phyloP scores from a whole-genome alignment of 2,113 vertebrate species.

The Lepus timidus region DNA sequence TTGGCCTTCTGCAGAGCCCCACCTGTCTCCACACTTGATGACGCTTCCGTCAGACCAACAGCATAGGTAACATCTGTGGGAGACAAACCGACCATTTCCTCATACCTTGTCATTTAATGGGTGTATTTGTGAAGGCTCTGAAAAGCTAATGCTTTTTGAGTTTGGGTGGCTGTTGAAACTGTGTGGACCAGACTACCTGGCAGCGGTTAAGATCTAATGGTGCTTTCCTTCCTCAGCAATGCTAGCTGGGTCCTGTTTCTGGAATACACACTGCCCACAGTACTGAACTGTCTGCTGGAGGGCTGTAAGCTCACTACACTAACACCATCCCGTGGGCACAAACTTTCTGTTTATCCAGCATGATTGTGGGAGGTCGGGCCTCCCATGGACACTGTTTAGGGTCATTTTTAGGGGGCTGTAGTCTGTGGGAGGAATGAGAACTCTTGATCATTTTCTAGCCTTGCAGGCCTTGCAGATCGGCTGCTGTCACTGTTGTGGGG shows the following conservation, averaged over 20 bases:
- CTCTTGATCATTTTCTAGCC: not conserved
- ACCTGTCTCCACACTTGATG: not conserved
- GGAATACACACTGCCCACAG: not conserved
- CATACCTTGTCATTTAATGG: not conserved
- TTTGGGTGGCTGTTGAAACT: not conserved
- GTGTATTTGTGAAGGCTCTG: not conserved
- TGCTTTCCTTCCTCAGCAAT: too few species aligned
- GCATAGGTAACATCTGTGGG: not conserved
- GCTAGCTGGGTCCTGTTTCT: not conserved
- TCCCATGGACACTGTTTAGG: not conserved
- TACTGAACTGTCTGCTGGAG: not conserved
- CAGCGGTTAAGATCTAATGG: accelerated
- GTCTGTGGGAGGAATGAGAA: not conserved
- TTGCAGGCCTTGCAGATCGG: not conserved
- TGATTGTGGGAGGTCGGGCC: not conserved
- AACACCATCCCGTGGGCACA: not conserved
- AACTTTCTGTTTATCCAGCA: accelerated
- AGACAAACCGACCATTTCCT: not conserved
- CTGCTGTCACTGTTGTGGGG: accelerated
- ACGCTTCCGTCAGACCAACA: not conserved
- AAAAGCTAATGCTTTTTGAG: not conserved
- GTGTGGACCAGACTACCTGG: too few species aligned
- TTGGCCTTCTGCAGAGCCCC: not conserved
- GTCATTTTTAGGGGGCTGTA: not conserved
- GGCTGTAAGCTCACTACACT: not conserved